Conservation (phyloP, 1,140 invertebrate species). For the Argopecten irradians region DNA sequence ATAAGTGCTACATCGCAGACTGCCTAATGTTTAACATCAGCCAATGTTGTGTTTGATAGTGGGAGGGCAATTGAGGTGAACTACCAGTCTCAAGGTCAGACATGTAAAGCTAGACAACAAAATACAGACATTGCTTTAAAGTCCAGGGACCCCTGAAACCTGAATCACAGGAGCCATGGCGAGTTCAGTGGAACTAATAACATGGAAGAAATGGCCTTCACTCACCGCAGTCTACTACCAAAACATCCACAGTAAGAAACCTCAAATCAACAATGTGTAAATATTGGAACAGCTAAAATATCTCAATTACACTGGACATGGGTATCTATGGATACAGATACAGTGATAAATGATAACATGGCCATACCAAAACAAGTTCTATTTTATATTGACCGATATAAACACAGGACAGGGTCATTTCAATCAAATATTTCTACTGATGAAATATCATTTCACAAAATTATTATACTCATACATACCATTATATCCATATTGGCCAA, state of each 20-base stretch:
- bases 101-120: background rate
- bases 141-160: background rate
- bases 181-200: background rate
- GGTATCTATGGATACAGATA: too few relatives aligned
- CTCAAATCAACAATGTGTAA: too few relatives aligned
- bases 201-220: background rate
- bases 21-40: background rate
- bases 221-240: background rate
- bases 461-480: too few relatives aligned
- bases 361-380: too few relatives aligned
- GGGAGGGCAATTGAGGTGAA: background rate
- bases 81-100: background rate
- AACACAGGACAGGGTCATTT: too few relatives aligned
- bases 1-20: background rate
- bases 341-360: too few relatives aligned
- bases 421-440: too few relatives aligned
- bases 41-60: constrained; percentile 19
- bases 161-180: background rate
- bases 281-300: too few relatives aligned
- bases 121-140: background rate
- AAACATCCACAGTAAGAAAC: background rate
- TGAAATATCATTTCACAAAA: too few relatives aligned
- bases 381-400: too few relatives aligned
- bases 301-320: too few relatives aligned
- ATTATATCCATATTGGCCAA: too few relatives aligned